These are phyloP conservation scores for Plestiodon gilberti DNA, from an alignment of 2,113 vertebrate species.

Conservation along the genomic window DNA sequence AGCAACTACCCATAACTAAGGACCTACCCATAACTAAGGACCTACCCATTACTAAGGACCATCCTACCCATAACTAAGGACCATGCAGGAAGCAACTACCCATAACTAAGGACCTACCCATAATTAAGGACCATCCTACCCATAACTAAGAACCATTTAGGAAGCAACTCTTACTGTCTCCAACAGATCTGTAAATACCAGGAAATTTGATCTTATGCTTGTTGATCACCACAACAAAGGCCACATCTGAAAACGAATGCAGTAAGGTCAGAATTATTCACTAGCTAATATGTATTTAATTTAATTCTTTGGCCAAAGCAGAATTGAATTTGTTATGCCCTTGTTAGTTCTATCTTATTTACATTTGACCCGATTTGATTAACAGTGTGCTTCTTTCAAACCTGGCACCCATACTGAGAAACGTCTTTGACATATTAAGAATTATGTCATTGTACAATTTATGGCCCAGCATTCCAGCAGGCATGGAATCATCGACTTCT, in stretches of 20 bases:
- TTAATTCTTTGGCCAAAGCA: constrained; percentile 28
- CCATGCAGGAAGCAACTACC: too few species aligned
- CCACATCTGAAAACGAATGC: constrained; percentile 12
- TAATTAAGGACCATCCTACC: too few species aligned
- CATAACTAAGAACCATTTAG: too few species aligned
- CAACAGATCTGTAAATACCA: neutral
- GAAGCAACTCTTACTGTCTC: neutral
- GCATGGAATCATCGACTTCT: constrained; percentile 49
- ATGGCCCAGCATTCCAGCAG: constrained; percentile 41
- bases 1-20: neutral
- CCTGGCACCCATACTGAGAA: constrained; percentile 34
- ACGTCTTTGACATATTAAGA: constrained; percentile 52
- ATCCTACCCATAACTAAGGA: neutral
- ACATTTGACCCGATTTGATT: constrained; percentile 52
- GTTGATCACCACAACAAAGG: constrained; percentile 25
- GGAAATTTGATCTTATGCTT: constrained; percentile 8
- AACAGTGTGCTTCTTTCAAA: constrained; percentile 49
- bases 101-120: neutral
- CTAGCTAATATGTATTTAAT: constrained; percentile 24
- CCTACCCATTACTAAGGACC: neutral
- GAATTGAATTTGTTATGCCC: constrained; percentile 38
- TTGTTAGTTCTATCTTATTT: constrained; percentile 39
- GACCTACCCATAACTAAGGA: neutral
- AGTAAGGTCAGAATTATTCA: constrained; percentile 17
- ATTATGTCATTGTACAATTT: constrained; percentile 63